Evolutionary conservation across 2,113 vertebrate species (phyloP).

Genomic region (Salvelinus alpinus): DNA sequence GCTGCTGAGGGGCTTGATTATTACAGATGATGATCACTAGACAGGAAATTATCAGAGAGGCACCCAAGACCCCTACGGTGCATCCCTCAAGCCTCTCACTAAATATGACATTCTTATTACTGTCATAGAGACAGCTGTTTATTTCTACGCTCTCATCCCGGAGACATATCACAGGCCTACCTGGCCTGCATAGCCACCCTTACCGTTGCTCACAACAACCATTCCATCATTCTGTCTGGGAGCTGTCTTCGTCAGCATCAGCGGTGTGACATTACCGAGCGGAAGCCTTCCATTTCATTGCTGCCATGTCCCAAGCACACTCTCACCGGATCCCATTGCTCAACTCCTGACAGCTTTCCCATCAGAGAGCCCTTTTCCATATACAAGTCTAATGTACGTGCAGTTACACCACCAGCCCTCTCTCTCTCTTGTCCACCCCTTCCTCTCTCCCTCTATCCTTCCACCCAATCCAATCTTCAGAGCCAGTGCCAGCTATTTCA

Average conservation of each 20-base stretch:
- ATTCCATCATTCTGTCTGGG: slow-evolving; percentile 1
- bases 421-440: background rate
- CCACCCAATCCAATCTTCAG: background rate
- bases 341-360: slow-evolving; percentile 31
- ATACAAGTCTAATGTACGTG: background rate
- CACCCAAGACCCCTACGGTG: background rate
- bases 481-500: background rate
- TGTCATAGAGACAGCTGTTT: slow-evolving; percentile 4
- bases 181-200: background rate
- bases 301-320: slow-evolving; percentile 17
- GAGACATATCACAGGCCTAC: background rate
- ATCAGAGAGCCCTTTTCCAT: slow-evolving; percentile 35
- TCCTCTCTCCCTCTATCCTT: background rate
- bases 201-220: background rate
- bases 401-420: slow-evolving; percentile 2
- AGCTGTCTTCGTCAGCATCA: background rate
- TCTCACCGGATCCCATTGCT: slow-evolving; percentile 32
- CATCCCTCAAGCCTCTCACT: background rate
- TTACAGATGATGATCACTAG: background rate
- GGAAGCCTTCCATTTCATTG: slow-evolving; percentile 21
- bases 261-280: slow-evolving; percentile 13
- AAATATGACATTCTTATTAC: background rate
- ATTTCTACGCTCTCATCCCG: background rate
- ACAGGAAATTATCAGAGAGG: background rate
- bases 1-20: background rate